A percentile compares a stretch with the other conserved stretches of the same genome.
These are phyloP conservation scores for Pachycephus smyrnensis DNA, from an alignment of 2,888 invertebrate species.

Conservation along the genomic window DNA sequence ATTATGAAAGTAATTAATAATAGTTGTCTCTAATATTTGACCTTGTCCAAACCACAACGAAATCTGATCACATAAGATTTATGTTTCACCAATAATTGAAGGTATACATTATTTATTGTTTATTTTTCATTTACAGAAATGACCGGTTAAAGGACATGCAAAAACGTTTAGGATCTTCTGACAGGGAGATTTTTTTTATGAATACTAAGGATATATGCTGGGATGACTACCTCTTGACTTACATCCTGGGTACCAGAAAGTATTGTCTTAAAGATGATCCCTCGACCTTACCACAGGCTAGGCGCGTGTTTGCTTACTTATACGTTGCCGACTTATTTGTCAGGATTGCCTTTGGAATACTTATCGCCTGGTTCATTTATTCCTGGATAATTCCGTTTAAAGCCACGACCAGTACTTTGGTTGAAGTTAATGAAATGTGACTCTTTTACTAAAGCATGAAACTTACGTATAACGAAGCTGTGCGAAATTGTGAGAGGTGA, in stretches of 20 bases:
- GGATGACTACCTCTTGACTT: constrained; percentile 76
- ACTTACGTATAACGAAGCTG: not conserved
- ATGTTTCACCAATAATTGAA: not conserved
- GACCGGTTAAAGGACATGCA: constrained; percentile 45
- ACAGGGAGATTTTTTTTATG: constrained; percentile 67
- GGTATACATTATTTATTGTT: not conserved
- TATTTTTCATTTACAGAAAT: constrained; percentile 46
- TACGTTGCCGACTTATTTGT: constrained; percentile 49
- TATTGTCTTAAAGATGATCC: constrained; percentile 88
- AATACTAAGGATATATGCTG: constrained; percentile 71
- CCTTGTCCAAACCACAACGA: not conserved
- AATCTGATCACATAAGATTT: not conserved
- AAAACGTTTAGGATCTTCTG: constrained; percentile 51
- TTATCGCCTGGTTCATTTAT: constrained; percentile 52
- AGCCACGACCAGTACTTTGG: constrained; percentile 10
- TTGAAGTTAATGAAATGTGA: constrained; percentile 27
- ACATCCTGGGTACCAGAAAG: constrained; percentile 85
- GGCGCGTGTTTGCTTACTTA: constrained; percentile 69
- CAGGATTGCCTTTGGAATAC: constrained; percentile 36
- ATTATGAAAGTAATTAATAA: not conserved
- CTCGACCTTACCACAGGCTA: constrained; percentile 79
- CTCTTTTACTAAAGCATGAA: not conserved
- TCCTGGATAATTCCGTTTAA: constrained; percentile 27
- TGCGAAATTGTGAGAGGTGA: not conserved
- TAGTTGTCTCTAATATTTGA: not conserved